Conservation (phyloP, 2,113 vertebrate species). For the Gymnocephalus cernua region DNA sequence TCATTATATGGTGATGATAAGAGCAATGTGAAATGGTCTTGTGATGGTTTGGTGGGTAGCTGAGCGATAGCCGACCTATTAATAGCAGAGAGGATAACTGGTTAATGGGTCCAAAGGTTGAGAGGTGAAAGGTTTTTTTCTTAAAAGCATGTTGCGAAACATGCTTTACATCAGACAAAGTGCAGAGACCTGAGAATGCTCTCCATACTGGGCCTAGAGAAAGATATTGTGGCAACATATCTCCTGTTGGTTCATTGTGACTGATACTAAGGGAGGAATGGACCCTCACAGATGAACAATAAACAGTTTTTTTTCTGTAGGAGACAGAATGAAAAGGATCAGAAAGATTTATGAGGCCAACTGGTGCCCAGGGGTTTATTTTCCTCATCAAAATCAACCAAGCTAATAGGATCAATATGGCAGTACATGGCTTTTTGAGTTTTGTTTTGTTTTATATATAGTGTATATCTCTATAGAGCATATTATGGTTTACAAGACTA, state of each 20-base stretch:
- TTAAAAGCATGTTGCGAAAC: conserved; percentile 69
- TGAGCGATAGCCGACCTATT: conserved; percentile 49
- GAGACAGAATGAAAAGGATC: neutral
- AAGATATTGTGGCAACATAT: neutral
- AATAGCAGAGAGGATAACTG: conserved; percentile 48
- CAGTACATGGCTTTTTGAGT: neutral
- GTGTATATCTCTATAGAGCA: neutral
- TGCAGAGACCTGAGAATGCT: conserved; percentile 12
- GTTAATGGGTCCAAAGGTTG: conserved; percentile 78
- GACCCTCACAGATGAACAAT: neutral
- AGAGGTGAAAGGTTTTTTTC: conserved; percentile 40
- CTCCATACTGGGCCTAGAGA: neutral
- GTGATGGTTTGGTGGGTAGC: neutral
- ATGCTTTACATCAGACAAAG: neutral
- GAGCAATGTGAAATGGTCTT: neutral
- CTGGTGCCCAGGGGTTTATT: neutral
- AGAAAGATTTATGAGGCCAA: neutral
- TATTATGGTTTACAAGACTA: neutral
- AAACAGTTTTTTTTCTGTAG: neutral
- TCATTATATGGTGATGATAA: conserved; percentile 1
- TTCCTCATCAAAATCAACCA: neutral
- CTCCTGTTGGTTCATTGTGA: conserved; percentile 1
- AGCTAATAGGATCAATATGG: neutral
- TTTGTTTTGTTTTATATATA: neutral
- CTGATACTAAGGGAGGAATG: neutral